Evolutionary conservation across 1,140 invertebrate species (phyloP), one percentile per base, ranked within the genome.

Genomic region (Hyles euphorbiae): DNA sequence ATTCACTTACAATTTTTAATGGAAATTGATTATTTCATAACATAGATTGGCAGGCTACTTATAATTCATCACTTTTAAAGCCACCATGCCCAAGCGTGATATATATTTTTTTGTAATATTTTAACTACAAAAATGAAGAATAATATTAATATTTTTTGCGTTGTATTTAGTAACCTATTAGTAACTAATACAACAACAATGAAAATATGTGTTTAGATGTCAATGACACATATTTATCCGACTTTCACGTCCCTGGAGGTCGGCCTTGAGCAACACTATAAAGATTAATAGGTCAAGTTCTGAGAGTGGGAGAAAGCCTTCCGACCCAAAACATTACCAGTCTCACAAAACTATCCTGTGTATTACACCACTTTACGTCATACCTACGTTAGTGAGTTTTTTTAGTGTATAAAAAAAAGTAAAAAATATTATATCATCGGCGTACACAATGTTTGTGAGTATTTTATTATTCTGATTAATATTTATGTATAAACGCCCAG

Each of bases 271-370:
- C 34, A 36, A 34, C 44, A 55, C 45, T 10, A 65, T 60, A 58
- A 55, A 51, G 45, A 53, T 59, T 53, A 57, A 60, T 34, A 46
- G 45, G 62, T 51, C 46, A 48, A 8, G n/a, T 11, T 9, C 11
- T 54, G 32, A 60, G 65, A 60, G 58, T 61, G 51, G 59, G 68
- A 65, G 68, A 71, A 74, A 74, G 68, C 47, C 65, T 65, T 69
- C 66, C 68, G n/a, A 22, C 12, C 46, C 59, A 56, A 55, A 50
- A 45, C 48, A 34, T 44, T 47, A 50, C 36, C 36, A 34, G 49
- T 47, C 10, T 49, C 56, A 52, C 9, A 34, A 59, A 46, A 53
- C 40, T 12, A 59, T 33, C 48, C 45, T 36, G 43, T 53, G 3
- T 46, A 22, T 32, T 59, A 34, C 36, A 43, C 43, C 47, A 47